Conservation (phyloP, 1,140 invertebrate species). For the Camponotus vicinus region DNA sequence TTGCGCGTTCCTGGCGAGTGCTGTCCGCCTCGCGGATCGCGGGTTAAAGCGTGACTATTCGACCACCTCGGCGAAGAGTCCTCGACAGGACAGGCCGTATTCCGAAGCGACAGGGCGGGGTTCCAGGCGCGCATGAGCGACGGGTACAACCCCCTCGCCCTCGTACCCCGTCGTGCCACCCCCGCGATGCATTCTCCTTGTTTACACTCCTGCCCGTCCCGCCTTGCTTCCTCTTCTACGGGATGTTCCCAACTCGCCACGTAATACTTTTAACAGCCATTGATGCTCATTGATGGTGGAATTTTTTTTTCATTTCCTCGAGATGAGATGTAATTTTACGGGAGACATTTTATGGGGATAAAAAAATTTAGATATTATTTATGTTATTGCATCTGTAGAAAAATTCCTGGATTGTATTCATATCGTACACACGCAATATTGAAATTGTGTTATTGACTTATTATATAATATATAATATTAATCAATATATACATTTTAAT, state of each 20-base stretch:
- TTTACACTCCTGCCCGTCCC: slow-evolving; percentile 78
- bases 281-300: background rate
- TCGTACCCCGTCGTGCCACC: slow-evolving; percentile 66
- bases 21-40: slow-evolving; percentile 81
- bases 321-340: background rate
- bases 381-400: background rate
- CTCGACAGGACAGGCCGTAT: slow-evolving; percentile 74
- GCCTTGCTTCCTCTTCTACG: slow-evolving; percentile 46
- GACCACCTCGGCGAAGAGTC: slow-evolving; percentile 79
- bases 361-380: background rate
- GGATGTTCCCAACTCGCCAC: background rate
- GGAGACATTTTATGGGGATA: too few species aligned
- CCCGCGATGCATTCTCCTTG: slow-evolving; percentile 76
- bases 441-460: background rate
- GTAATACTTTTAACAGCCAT: background rate
- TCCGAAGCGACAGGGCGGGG: slow-evolving; percentile 82
- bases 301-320: background rate
- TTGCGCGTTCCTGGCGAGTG: slow-evolving; percentile 70
- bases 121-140: slow-evolving; percentile 81
- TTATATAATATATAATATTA: too few species aligned
- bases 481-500: too few species aligned
- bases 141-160: slow-evolving; percentile 63
- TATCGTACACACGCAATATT: background rate
- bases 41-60: slow-evolving; percentile 84
- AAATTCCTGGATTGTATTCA: background rate